Evolutionary conservation across 1,140 invertebrate species (phyloP), one percentile per base, ranked within the genome.

Genomic region (Leguminivora glycinivorella): DNA sequence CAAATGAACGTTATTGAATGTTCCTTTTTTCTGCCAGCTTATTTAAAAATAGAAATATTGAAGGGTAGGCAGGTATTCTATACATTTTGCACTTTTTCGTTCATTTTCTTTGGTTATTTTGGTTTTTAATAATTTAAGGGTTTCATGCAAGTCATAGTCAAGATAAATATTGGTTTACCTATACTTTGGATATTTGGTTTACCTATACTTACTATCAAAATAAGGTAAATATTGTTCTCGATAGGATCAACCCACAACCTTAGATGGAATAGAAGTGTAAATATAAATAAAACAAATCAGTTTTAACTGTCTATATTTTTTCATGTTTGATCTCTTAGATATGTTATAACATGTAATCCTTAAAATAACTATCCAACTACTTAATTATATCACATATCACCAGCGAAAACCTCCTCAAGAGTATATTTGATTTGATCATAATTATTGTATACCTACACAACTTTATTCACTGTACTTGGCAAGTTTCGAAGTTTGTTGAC

Each of bases 381-480:
- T 83, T 85, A 88, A 69, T 88, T 88, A 87, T 90, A 90, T 90
- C 88, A 90, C 88, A 90, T 88, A 87, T 88, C 87, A 87, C 74
- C 84, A 87, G 85, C 85, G 84, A 70, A 71, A 70, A 66, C 52
- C 25, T 29, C 67, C n/a, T 70, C 40, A 76, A 56, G 56, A 43
- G 14, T 43, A 43, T 4, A 43, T 14, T 38, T 38, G 34, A 38
- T 38, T 12, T 2, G 1, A 38, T 4, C n/a, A n/a, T n/a, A n/a
- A n/a, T n/a, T n/a, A 7, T 17, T 43, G 40, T n/a, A 43, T 43
- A 43, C 40, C 17, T 43, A 43, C 10, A 43, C 9, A 43, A 38
- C 10, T 17, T 43, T n/a, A 40, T 12, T 43, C n/a, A 71, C 58
- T 72, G 68, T 68, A 19, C 17, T 84, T 85, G 79, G 80, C 80